Evolutionary conservation across 2,797 vertebrate genomes (phyloP).

Genomic region (Crax fasciolata): DNA sequence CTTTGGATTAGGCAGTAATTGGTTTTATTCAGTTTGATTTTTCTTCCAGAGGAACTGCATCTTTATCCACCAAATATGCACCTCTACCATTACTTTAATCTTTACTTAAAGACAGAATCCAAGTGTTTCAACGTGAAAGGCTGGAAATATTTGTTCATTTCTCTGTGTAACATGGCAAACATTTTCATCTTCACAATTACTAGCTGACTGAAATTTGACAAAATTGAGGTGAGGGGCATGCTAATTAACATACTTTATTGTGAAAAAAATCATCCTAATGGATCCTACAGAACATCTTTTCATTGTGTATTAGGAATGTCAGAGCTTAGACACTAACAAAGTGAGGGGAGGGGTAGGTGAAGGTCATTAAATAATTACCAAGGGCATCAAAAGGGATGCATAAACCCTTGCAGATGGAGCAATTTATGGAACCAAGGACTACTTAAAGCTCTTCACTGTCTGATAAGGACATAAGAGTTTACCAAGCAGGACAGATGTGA

Average conservation of each 20-base stretch:
- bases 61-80: background rate
- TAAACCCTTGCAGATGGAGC: background rate
- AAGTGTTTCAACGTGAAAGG: background rate
- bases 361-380: background rate
- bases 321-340: background rate
- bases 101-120: background rate
- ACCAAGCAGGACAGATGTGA: background rate
- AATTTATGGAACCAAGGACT: background rate
- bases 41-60: background rate
- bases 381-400: background rate
- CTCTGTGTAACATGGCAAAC: background rate
- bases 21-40: slow-evolving; percentile 9
- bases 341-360: background rate
- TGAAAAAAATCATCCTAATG: background rate
- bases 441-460: background rate
- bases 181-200: background rate
- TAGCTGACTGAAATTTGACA: background rate
- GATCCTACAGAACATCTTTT: background rate
- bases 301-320: background rate
- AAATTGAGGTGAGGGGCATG: background rate
- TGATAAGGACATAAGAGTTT: background rate
- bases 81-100: background rate
- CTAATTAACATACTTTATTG: background rate
- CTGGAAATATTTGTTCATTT: background rate
- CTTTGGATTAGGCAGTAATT: background rate